These are phyloP conservation scores for Autographa pulchrina DNA, from an alignment of 2,888 invertebrate genomes.

Conservation along the genomic window DNA sequence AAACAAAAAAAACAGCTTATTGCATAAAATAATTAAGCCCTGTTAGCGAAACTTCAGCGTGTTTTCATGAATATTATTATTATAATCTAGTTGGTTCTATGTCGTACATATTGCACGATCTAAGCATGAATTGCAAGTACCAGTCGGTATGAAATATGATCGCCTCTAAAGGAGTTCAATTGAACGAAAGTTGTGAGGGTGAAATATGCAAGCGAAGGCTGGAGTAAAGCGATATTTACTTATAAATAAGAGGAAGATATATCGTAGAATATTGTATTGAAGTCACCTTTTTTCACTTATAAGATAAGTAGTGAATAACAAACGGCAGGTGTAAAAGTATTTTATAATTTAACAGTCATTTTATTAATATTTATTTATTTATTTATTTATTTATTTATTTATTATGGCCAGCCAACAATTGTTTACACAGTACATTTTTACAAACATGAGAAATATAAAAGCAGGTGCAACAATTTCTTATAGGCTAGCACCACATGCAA, in stretches of 20 bases:
- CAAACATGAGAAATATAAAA: too few species aligned
- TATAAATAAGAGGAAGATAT: constrained; percentile 1
- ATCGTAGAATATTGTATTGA: background rate
- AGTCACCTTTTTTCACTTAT: background rate
- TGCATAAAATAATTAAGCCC: background rate
- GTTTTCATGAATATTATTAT: constrained; percentile 21
- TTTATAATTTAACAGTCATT: too few species aligned
- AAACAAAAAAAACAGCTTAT: background rate
- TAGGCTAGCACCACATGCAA: too few species aligned
- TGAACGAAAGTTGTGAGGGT: constrained; percentile 52
- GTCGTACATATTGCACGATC: constrained; percentile 41
- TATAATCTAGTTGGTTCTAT: constrained; percentile 24
- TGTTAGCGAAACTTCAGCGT: background rate
- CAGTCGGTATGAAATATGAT: constrained; percentile 51
- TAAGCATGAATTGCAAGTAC: constrained; percentile 50
- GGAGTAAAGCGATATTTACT: constrained; percentile 36
- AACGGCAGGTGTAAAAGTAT: too few species aligned
- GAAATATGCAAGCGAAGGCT: constrained; percentile 45
- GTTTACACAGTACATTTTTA: too few species aligned
- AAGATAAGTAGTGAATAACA: background rate
- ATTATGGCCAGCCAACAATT: too few species aligned
- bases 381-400: too few species aligned
- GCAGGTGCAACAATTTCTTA: too few species aligned
- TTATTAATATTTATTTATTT: too few species aligned
- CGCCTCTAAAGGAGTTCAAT: constrained; percentile 50